A percentile compares a stretch with the other conserved stretches of the same genome.
These are phyloP conservation scores for Camptogramma bilineatum DNA, from an alignment of 2,888 invertebrate species.

Conservation along the genomic window DNA sequence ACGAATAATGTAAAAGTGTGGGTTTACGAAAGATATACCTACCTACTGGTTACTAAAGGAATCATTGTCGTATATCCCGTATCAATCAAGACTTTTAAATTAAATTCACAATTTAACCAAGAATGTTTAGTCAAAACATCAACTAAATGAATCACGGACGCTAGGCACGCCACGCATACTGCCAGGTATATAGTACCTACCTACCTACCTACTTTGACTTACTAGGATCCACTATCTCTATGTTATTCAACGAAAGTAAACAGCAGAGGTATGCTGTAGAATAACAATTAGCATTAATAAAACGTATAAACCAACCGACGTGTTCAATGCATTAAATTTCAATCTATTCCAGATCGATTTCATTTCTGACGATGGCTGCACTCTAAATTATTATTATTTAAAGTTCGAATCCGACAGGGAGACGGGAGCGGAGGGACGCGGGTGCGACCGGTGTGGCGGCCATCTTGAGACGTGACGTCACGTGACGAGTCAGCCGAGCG, in stretches of 20 bases:
- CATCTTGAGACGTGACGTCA: constrained; percentile 86
- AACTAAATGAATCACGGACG: constrained; percentile 63
- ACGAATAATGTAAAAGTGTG: background rate
- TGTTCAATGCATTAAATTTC: constrained; percentile 80
- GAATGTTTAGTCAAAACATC: constrained; percentile 50
- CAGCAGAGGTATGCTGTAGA: constrained; percentile 72
- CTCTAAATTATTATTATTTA: constrained; percentile 78
- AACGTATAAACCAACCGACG: constrained; percentile 62
- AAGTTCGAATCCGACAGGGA: constrained; percentile 78
- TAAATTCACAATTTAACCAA: constrained; percentile 19
- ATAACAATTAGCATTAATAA: constrained; percentile 74
- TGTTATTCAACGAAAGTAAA: constrained; percentile 82
- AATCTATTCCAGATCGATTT: constrained; percentile 82
- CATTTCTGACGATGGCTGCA: constrained; percentile 78
- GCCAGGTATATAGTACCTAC: constrained; percentile 9
- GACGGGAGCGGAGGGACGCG: constrained; percentile 73
- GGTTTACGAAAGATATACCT: background rate
- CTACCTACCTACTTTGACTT: constrained; percentile 56
- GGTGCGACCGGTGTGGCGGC: constrained; percentile 79
- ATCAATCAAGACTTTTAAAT: background rate
- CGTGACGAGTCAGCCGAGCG: constrained; percentile 83
- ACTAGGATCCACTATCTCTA: constrained; percentile 55
- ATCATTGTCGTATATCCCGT: background rate
- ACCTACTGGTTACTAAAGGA: background rate
- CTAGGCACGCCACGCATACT: constrained; percentile 55